phyloP scores from a whole-genome alignment of 1,140 invertebrate genomes.

The Listronotus bonariensis region DNA sequence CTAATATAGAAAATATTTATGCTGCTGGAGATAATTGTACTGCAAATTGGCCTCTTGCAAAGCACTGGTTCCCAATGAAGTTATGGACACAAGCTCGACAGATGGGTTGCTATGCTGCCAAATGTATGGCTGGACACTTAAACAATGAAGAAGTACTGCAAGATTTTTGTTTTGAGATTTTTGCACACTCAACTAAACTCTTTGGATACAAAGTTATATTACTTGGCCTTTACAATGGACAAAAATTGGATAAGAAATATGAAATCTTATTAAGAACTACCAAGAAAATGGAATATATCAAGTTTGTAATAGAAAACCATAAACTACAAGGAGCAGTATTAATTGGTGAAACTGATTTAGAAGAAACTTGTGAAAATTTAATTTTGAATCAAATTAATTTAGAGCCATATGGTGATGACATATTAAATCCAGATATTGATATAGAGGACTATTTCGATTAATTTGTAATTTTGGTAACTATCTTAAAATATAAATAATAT shows the following conservation, averaged over 20 bases:
- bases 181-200: constrained; percentile 93
- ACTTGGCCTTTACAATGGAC: constrained; percentile 92
- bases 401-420: constrained; percentile 84
- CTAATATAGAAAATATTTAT: constrained; percentile 78
- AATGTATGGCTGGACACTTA: constrained; percentile 78
- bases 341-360: constrained; percentile 95
- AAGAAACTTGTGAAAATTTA: constrained; percentile 98
- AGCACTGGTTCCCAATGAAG: constrained; percentile 96
- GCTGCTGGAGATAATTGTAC: constrained; percentile 94
- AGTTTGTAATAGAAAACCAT: constrained; percentile 85
- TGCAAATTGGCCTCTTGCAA: constrained; percentile 74
- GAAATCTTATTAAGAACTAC: constrained; percentile 88
- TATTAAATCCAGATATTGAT: constrained; percentile 94
- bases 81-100: constrained; percentile 97
- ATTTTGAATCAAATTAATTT: constrained; percentile 95
- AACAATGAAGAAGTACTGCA: constrained; percentile 66
- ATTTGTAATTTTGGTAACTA: constrained; percentile 32
- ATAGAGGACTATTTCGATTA: constrained; percentile 99
- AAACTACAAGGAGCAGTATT: constrained; percentile 90
- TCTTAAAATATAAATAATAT: not conserved
- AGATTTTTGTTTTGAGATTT: constrained; percentile 97
- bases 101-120: constrained; percentile 94
- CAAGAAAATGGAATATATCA: constrained; percentile 84
- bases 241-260: constrained; percentile 82
- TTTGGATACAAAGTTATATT: constrained; percentile 95